Percentiles rank a stretch among this genome's conserved stretches.
These are phyloP conservation scores for Emys orbicularis DNA, from an alignment of 2,797 vertebrate genomes.

Conservation along the genomic window DNA sequence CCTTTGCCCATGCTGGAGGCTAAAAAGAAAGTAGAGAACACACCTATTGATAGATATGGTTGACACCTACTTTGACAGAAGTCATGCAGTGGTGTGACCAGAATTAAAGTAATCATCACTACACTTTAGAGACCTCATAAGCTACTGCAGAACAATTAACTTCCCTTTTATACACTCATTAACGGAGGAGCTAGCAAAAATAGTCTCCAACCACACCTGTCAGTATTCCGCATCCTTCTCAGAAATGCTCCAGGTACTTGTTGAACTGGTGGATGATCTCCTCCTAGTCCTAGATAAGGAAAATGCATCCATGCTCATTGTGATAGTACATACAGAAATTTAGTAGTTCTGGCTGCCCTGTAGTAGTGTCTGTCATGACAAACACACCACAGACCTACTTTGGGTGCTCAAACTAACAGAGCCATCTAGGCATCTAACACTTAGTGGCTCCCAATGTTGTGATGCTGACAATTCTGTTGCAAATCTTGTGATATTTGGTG, in stretches of 20 bases:
- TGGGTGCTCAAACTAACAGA: neutral
- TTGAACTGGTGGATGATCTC: rapidly evolving
- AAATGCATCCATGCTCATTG: neutral
- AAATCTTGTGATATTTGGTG: neutral
- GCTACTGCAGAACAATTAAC: neutral
- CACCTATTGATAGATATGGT: neutral
- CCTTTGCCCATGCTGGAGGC: neutral
- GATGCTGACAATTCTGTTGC: neutral
- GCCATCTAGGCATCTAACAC: neutral
- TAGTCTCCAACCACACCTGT: rapidly evolving
- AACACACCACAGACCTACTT: neutral
- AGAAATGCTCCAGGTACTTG: rapidly evolving
- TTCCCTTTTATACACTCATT: neutral
- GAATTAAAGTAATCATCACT: neutral
- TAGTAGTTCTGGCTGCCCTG: rapidly evolving
- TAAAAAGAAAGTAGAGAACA: neutral
- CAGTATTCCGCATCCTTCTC: neutral
- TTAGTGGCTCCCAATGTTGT: neutral
- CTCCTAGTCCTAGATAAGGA: neutral
- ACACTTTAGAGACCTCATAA: neutral
- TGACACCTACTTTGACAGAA: neutral
- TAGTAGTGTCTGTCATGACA: too few species aligned
- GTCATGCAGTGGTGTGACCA: neutral
- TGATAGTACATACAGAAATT: neutral
- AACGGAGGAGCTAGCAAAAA: neutral